Evolutionary conservation across 2,797 vertebrate species (phyloP), one percentile per base, ranked within the genome.

Genomic region (Premnoplex brunnescens): DNA sequence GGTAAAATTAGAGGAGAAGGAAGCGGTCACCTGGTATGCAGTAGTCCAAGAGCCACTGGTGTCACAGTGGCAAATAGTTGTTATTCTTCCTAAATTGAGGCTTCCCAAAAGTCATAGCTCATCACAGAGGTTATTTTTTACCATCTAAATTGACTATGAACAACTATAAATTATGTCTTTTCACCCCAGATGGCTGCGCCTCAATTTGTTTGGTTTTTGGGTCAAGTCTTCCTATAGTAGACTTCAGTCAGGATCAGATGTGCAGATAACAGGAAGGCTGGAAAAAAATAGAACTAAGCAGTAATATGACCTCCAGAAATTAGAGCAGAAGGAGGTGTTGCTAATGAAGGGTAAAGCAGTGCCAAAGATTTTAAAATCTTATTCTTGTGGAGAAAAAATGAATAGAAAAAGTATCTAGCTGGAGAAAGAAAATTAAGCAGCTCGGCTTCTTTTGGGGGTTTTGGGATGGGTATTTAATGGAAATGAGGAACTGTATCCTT

Each of bases 131-230:
- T 56, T 81, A 56, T 78, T 92, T 94, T 80, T 81, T 75, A 32
- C 43, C 27, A 36, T 44, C 51, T 84, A 66, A 85, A 54, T 89
- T 85, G 90, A 84, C 52, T 63, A 32, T 1, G 1, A 84, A 56
- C 63, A 84, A 37, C 48, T 58, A 56, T 32, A 90, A 92, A 36
- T 24, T 22, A 27, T 13, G 7, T 71, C 37, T 93, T 95, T 95
- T 95, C 94, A 94, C 80, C 93, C 83, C 91, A 95, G 91, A 93
- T 96, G 91, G 85, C 64, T 95, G 89, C 49, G 93, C 54, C 41
- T 94, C 72, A 58, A 8, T 86, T 91, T 81, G n/a, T 55, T 91
- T 82, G 8, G 2, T 43, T 87, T 95, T 89, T 89, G 92, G 93
- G 95, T 95, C 88, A 94, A 43, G 44, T 23, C n/a, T 74, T 87